phyloP scores from a whole-genome alignment of 35 echinoderm and acorn worm species.

The Lytechinus pictus region DNA sequence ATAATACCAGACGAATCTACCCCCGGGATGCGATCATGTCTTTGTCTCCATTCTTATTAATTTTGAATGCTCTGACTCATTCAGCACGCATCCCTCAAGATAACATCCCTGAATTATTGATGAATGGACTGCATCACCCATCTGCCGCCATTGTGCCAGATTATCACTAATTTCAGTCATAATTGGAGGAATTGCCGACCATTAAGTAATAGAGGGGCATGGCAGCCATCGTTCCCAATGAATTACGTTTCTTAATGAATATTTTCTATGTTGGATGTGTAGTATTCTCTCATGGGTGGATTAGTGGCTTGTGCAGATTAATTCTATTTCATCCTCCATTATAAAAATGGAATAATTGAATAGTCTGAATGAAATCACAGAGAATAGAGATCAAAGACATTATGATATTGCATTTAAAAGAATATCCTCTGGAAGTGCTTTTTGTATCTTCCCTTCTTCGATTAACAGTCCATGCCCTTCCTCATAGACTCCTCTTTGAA shows the following conservation, averaged over 20 bases:
- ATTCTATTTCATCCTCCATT: not conserved
- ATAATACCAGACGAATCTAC: not conserved
- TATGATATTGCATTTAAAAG: not conserved
- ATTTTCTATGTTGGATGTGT: not conserved
- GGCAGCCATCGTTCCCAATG: not conserved
- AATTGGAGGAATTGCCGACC: not conserved
- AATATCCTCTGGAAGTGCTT: not conserved
- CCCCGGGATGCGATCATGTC: not conserved
- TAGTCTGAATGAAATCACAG: not conserved
- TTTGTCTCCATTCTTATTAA: not conserved
- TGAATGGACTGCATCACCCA: not conserved
- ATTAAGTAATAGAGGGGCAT: conserved; percentile 39
- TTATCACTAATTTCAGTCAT: conserved; percentile 6
- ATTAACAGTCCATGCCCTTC: not conserved
- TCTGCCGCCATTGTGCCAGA: not conserved
- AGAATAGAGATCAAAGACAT: not conserved
- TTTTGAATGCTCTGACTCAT: conserved; percentile 26
- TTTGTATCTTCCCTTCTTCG: not conserved
- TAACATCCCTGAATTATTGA: conserved; percentile 13
- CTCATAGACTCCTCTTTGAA: not conserved
- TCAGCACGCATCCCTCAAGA: not conserved
- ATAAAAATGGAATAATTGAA: not conserved
- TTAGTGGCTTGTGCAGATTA: not conserved
- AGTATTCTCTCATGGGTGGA: not conserved
- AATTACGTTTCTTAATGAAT: not conserved